Percentiles rank a stretch among this genome's conserved stretches.
phyloP scores from a whole-genome alignment of 2,797 vertebrate species.

The Phataginus tetradactyla region DNA sequence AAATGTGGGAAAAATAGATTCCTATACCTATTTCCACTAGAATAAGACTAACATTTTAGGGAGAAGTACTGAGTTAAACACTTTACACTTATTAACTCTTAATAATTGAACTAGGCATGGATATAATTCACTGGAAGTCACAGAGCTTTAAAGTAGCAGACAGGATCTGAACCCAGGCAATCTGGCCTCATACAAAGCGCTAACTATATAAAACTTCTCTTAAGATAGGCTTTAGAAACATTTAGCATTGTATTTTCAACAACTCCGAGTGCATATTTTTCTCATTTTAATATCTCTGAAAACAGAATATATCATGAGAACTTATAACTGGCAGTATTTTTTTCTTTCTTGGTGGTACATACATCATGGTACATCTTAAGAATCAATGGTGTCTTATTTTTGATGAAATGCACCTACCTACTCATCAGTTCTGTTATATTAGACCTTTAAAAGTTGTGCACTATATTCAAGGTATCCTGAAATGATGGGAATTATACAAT shows the following conservation, averaged over 20 bases:
- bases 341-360: conserved; percentile 27
- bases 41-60: conserved; percentile 30
- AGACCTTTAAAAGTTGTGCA: neutral
- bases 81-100: conserved; percentile 41
- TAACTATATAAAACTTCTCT: conserved; percentile 27
- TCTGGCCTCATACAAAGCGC: neutral
- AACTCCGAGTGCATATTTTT: conserved; percentile 35
- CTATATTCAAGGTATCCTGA: conserved; percentile 23
- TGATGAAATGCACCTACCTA: neutral
- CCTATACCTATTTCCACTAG: conserved; percentile 18
- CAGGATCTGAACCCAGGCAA: neutral
- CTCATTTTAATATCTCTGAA: conserved; percentile 45
- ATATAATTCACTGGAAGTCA: conserved; percentile 5
- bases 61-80: conserved; percentile 8
- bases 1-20: neutral
- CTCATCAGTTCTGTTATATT: neutral
- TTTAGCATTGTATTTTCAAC: conserved; percentile 30
- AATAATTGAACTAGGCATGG: conserved; percentile 38
- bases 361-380: neutral
- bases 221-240: neutral
- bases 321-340: conserved; percentile 10
- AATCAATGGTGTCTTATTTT: conserved; percentile 17
- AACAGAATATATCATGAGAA: neutral
- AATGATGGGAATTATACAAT: conserved; percentile 10
- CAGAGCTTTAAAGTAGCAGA: neutral